Evolutionary conservation across 1,140 invertebrate species (phyloP), one percentile per base, ranked within the genome.

Genomic region (Araneus ventricosus): DNA sequence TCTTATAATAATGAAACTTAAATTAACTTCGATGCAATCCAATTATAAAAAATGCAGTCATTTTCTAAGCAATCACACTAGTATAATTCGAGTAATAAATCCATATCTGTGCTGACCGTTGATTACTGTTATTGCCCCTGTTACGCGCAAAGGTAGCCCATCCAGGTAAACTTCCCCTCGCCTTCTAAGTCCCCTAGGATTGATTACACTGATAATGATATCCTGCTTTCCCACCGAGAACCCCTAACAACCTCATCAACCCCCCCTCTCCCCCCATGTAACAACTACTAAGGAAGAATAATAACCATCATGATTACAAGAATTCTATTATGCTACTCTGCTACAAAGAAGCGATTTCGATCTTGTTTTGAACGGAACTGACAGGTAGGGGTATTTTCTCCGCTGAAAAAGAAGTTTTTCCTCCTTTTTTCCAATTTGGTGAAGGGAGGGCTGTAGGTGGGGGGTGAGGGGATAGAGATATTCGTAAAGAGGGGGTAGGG

Each of bases 271-370:
- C 89, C 70, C 57, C 89, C 67, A 8, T 80, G 30, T 79, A 67
- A 79, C 88, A 89, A 52, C 39, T 57, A 89, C 88, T 34, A 52
- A 24, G 39, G 52, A 7, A 61, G 79, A 82, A 82, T 90, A 82
- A 90, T 90, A 90, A 90, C 75, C 75, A 39, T 80, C 37, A 84
- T 90, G 89, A 90, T 90, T 90, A 90, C 89, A 82, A 61, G 67
- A 82, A 82, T 90, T 90, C 89, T 90, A 90, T 90, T 90, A 90
- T 63, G 20, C n/a, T 4, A 90, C 67, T 22, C 6, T 24, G 34
- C 7, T 5, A n/a, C n/a, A 61, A 59, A 37, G 89, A 24, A 39
- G 34, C 27, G 39, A 57, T 80, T 80, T 70, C 34, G n/a, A 39
- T 57, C 41, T 61, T 52, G 75, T 61, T 57, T 37, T 34, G 52